Evolutionary conservation across 2,797 vertebrate genomes (phyloP).

Genomic region (Cyclopterus lumpus): DNA sequence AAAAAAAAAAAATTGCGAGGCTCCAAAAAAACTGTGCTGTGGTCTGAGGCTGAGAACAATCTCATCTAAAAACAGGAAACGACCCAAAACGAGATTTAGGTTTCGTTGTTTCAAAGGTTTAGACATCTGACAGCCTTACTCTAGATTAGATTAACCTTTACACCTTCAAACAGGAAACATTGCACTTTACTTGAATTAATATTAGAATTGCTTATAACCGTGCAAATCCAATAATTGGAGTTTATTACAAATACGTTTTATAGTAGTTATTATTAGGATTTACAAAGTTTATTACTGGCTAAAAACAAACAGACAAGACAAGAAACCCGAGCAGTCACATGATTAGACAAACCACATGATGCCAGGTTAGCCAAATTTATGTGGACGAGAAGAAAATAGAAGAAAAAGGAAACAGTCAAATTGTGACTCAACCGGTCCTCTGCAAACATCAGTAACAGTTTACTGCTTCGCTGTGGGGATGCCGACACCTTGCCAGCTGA

Average conservation of each 20-base stretch:
- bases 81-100: conserved; percentile 5
- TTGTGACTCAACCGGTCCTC: background rate
- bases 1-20: background rate
- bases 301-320: background rate
- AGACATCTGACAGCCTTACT: background rate
- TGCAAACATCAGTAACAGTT: background rate
- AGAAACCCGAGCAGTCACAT: background rate
- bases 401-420: background rate
- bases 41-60: conserved; percentile 12
- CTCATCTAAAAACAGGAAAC: conserved; percentile 27
- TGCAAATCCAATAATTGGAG: background rate
- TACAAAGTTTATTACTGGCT: background rate
- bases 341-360: too few species aligned
- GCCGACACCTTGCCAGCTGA: background rate
- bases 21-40: conserved; percentile 12
- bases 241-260: background rate
- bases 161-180: background rate
- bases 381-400: background rate
- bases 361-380: background rate
- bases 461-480: conserved; percentile 3
- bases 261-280: background rate
- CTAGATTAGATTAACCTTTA: background rate
- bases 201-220: background rate
- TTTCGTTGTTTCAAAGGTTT: conserved; percentile 18
- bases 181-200: background rate